phyloP scores from a whole-genome alignment of 2,113 vertebrate genomes.

The Onychostoma macrolepis region DNA sequence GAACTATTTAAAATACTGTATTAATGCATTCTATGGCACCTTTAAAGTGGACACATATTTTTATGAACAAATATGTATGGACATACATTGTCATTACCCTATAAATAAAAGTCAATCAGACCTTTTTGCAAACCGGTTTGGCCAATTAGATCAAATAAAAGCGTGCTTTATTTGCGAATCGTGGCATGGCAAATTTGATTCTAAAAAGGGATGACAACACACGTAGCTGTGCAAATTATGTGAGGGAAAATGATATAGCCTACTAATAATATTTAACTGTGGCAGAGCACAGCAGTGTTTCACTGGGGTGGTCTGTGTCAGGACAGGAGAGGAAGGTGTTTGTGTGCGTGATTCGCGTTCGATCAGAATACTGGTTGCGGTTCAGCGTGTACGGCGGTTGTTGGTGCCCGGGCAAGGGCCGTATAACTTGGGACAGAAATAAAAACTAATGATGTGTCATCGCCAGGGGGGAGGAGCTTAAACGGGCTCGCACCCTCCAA shows the following conservation, averaged over 20 bases:
- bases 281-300: not conserved
- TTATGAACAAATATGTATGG: not conserved
- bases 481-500: constrained; percentile 62
- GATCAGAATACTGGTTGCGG: constrained; percentile 48
- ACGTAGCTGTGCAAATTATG: not conserved
- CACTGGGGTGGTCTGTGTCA: not conserved
- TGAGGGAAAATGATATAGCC: not conserved
- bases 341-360: constrained; percentile 35
- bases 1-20: no score
- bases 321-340: constrained; percentile 50
- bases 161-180: not conserved
- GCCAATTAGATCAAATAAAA: not conserved
- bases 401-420: constrained; percentile 66
- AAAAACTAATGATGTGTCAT: constrained; percentile 81
- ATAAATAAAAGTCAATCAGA: not conserved
- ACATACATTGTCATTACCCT: not conserved
- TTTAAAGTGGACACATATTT: not conserved
- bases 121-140: not conserved
- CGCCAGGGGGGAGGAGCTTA: constrained; percentile 72
- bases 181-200: not conserved
- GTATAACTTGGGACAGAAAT: constrained; percentile 77
- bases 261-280: not conserved
- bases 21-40: no score
- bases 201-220: no score
- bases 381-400: constrained; percentile 62